Evolutionary conservation across 1,140 invertebrate species (phyloP), one percentile per base, ranked within the genome.

Genomic region (Adoxophyes honmai): DNA sequence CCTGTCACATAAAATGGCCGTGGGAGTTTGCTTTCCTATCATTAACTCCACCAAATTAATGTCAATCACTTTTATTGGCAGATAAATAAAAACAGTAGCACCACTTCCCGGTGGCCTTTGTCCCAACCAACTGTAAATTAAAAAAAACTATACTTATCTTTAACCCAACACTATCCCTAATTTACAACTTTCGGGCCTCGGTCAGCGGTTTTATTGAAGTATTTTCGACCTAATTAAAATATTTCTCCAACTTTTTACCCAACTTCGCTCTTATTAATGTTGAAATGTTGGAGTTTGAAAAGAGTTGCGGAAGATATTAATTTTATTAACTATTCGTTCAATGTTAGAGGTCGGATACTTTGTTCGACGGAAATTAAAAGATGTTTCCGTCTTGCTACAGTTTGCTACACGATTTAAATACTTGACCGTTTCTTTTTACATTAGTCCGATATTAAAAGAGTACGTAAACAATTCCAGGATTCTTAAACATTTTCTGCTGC

Each of bases 61-160:
- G 78, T 83, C 78, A 84, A 78, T 83, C 83, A 81, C 70, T 75
- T 81, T 81, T 81, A 86, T 81, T 78, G 67, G 69, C 66, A 73
- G 78, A 78, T 76, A 72, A 76, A 81, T 81, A 82, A 80, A 84
- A 81, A 83, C 83, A 71, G 82, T 83, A 83, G 83, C 77, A 58
- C 21, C 64, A 55, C 56, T 55, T 61, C 64, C 63, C 21, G 13
- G 48, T 34, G 34, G 57, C 54, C 55, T 34, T 21, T 7, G 18
- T 38, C 14, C 44, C 42, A 56, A 66, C 51, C 62, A 70, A 69
- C 73, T 67, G 78, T 86, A 83, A 81, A 83, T 73, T 73, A 59
- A 68, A 77, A 75, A 66, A 62, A 51, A 51, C 55, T 77, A 86
- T 83, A 74, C 60, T 77, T 68, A 78, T 81, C 79, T 70, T 59